phyloP scores from a whole-genome alignment of 2,113 vertebrate genomes.

The Tragelaphus scriptus region DNA sequence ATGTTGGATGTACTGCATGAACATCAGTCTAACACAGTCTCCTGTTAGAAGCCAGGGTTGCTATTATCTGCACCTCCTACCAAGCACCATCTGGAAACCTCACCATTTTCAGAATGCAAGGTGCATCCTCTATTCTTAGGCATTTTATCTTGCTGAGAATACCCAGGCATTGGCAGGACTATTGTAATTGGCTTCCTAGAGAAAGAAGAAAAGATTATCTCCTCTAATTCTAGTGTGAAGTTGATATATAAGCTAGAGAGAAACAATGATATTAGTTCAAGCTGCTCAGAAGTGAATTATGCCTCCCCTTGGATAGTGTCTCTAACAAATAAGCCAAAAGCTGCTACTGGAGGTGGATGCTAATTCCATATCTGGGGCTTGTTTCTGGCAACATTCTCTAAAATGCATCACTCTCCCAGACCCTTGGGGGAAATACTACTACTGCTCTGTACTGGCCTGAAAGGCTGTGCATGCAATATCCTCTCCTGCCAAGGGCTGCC shows the following conservation, averaged over 20 bases:
- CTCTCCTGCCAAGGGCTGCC: not conserved
- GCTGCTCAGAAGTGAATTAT: constrained; percentile 61
- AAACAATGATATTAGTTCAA: constrained; percentile 66
- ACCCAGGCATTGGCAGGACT: not conserved
- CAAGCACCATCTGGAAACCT: constrained; percentile 39
- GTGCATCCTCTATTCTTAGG: constrained; percentile 30
- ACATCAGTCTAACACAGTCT: not conserved
- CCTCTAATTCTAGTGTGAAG: constrained; percentile 52
- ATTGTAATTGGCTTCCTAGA: constrained; percentile 17
- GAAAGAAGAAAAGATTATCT: constrained; percentile 45
- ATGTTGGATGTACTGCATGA: not conserved
- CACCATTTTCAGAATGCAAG: constrained; percentile 42
- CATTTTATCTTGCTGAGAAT: constrained; percentile 35
- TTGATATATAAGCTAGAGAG: constrained; percentile 47
- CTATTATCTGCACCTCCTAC: not conserved
- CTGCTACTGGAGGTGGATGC: constrained; percentile 39
- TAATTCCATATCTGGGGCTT: constrained; percentile 46
- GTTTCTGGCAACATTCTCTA: constrained; percentile 50
- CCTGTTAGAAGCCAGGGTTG: not conserved
- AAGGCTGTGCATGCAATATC: not conserved
- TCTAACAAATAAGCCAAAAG: constrained; percentile 54
- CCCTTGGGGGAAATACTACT: constrained; percentile 13
- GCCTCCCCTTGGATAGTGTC: not conserved
- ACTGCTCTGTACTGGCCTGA: not conserved
- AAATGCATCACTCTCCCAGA: constrained; percentile 39